Conservation (phyloP, 2,797 vertebrate species). For the Dallia pectoralis region DNA sequence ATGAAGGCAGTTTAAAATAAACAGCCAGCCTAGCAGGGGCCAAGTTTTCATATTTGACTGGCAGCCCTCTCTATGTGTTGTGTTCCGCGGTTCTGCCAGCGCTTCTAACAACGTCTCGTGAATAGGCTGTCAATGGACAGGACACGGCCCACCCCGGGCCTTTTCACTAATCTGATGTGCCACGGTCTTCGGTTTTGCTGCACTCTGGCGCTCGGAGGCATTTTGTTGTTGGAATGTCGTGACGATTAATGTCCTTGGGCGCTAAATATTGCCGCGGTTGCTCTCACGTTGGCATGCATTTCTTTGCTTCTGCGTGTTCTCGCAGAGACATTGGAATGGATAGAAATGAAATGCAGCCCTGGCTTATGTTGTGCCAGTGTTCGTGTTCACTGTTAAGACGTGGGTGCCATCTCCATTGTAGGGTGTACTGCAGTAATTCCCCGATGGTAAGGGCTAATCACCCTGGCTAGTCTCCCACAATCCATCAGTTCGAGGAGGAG, state of each 20-base stretch:
- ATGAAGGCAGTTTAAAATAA: constrained; percentile 40
- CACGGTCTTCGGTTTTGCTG: background rate
- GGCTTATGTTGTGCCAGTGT: constrained; percentile 11
- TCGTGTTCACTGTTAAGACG: constrained; percentile 24
- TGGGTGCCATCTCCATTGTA: constrained; percentile 46
- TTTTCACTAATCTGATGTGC: constrained; percentile 4
- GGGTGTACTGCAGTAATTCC: constrained; percentile 53
- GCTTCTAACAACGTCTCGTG: background rate
- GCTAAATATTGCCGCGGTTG: constrained; percentile 11
- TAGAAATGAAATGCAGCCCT: background rate
- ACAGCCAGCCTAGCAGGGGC: constrained; percentile 1
- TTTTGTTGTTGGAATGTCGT: background rate
- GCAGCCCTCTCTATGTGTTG: background rate
- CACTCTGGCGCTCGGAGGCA: background rate
- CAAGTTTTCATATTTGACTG: constrained; percentile 31
- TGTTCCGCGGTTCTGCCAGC: constrained; percentile 1
- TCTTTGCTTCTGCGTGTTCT: too few species aligned
- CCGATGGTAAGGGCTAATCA: constrained; percentile 61
- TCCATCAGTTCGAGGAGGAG: constrained; percentile 65
- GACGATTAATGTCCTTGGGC: constrained; percentile 12
- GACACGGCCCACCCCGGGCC: background rate
- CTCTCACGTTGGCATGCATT: constrained; percentile 8
- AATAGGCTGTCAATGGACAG: constrained; percentile 3
- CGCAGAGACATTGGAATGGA: background rate
- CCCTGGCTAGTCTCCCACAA: constrained; percentile 62